These are phyloP conservation scores for Chelonus formosanus DNA, from an alignment of 2,888 invertebrate species.

Conservation along the genomic window DNA sequence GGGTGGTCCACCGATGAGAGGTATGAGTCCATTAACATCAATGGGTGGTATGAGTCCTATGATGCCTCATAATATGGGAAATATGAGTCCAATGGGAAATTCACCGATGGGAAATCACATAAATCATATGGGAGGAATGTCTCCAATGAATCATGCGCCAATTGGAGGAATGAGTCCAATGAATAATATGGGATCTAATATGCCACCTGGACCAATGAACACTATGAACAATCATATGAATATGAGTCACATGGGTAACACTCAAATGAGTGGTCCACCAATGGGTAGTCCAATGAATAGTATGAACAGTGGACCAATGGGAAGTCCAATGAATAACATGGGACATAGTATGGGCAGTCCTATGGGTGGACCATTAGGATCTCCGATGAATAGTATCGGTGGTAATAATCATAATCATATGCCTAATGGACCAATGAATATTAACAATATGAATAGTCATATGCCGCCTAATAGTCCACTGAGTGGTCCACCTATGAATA, in stretches of 20 bases:
- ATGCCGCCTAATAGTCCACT: conserved; percentile 61
- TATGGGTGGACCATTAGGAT: conserved; percentile 70
- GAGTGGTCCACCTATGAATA: conserved; percentile 61
- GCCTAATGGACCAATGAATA: conserved; percentile 60
- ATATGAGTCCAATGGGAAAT: conserved; percentile 63
- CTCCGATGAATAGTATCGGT: conserved; percentile 76
- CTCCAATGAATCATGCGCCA: conserved; percentile 71
- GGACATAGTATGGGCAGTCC: conserved; percentile 76
- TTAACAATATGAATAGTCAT: conserved; percentile 62
- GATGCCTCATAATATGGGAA: conserved; percentile 64
- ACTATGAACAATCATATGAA: conserved; percentile 67
- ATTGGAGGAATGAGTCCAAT: conserved; percentile 74
- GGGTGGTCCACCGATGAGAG: conserved; percentile 73
- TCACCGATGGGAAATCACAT: conserved; percentile 66
- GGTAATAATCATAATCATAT: conserved; percentile 58
- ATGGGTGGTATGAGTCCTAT: conserved; percentile 65
- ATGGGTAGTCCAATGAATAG: conserved; percentile 74
- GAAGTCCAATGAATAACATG: conserved; percentile 72
- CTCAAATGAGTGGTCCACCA: conserved; percentile 67
- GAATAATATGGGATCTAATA: conserved; percentile 79
- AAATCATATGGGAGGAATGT: conserved; percentile 72
- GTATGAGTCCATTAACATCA: conserved; percentile 70
- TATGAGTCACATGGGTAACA: conserved; percentile 66
- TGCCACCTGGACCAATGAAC: conserved; percentile 73
- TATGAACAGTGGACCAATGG: conserved; percentile 69